Evolutionary conservation across 2,113 vertebrate species (phyloP).

Genomic region (Platichthys stellatus): DNA sequence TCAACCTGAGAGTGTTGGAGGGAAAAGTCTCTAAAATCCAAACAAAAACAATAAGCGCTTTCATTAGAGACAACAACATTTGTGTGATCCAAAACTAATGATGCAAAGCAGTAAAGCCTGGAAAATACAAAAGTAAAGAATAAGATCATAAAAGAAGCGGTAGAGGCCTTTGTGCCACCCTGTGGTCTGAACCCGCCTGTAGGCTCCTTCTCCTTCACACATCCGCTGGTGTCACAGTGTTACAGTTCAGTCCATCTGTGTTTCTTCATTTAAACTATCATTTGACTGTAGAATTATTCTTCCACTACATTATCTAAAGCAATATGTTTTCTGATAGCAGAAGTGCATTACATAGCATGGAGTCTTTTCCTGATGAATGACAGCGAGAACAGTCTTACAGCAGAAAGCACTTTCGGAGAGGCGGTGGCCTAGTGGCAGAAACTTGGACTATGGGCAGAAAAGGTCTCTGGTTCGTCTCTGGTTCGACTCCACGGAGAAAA

Average conservation of each 20-base stretch:
- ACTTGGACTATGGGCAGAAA: too few species aligned
- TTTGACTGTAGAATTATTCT: slow-evolving; percentile 1
- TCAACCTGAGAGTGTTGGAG: not conserved
- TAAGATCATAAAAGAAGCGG: too few species aligned
- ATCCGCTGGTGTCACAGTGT: slow-evolving; percentile 13
- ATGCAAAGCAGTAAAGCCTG: slow-evolving; percentile 21
- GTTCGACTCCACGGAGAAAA: too few species aligned
- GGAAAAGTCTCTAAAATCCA: not conserved
- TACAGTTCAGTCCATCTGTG: not conserved
- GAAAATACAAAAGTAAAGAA: slow-evolving; percentile 40
- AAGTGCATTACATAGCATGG: not conserved
- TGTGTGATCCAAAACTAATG: slow-evolving; percentile 1
- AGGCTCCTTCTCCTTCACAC: slow-evolving; percentile 1
- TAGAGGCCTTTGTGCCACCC: not conserved
- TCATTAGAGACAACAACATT: not conserved
- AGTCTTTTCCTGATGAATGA: slow-evolving; percentile 20
- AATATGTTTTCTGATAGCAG: slow-evolving; percentile 2
- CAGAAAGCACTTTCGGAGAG: slow-evolving; percentile 26
- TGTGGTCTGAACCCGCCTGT: slow-evolving; percentile 3
- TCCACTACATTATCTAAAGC: not conserved
- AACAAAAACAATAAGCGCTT: not conserved
- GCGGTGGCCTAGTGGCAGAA: too few species aligned
- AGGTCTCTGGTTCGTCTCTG: too few species aligned
- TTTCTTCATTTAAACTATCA: not conserved
- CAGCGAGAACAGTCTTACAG: slow-evolving; percentile 14